Percentiles rank a stretch among this genome's conserved stretches.
Conservation (phyloP, 2,888 invertebrate genomes). For the Drosophila longiperda region DNA sequence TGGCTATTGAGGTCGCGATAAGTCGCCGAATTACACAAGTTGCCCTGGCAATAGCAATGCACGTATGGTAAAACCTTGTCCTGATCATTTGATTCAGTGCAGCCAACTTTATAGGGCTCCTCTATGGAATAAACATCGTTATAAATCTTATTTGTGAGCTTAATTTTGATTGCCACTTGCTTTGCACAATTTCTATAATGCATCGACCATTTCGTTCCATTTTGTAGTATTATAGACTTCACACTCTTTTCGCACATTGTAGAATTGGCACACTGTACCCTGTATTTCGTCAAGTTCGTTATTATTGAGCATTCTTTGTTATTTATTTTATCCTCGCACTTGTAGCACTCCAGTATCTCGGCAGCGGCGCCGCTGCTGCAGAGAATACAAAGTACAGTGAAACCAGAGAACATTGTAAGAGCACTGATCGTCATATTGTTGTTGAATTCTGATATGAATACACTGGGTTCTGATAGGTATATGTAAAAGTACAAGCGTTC, state of each 20-base stretch:
- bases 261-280: conserved; percentile 42
- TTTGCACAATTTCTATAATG: conserved; percentile 43
- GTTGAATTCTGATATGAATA: conserved; percentile 8
- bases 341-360: conserved; percentile 38
- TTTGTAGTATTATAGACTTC: background rate
- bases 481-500: conserved; percentile 22
- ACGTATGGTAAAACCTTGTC: conserved; percentile 3
- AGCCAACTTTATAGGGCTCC: conserved; percentile 47
- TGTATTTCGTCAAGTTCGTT: conserved; percentile 3
- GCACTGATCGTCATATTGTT: conserved; percentile 24
- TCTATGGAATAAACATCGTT: background rate
- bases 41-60: conserved; percentile 48
- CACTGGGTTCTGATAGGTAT: conserved; percentile 16
- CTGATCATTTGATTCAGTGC: background rate
- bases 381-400: conserved; percentile 18
- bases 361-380: conserved; percentile 4
- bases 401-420: conserved; percentile 10
- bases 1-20: conserved; percentile 13
- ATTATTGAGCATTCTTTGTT: conserved; percentile 14
- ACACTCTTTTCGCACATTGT: conserved; percentile 55
- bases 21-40: conserved; percentile 49
- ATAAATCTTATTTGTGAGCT: fast-evolving
- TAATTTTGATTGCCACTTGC: conserved; percentile 16
- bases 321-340: conserved; percentile 12
- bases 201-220: conserved; percentile 14